Evolutionary conservation across 2,113 vertebrate genomes (phyloP).

Genomic region (Clupea harengus): DNA sequence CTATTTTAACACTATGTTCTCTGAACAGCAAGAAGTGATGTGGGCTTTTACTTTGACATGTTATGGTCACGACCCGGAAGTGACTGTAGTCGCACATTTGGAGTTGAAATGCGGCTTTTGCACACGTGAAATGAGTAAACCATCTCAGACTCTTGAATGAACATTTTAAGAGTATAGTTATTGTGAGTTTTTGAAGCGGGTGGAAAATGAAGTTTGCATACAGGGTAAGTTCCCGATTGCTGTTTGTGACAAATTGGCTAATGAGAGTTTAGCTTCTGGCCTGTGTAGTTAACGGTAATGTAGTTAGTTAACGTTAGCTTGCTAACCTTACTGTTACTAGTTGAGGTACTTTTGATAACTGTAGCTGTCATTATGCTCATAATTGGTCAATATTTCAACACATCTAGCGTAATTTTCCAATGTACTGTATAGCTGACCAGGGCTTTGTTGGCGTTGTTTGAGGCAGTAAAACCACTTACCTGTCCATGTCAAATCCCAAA

Average conservation of each 20-base stretch:
- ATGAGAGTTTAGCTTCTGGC: not conserved
- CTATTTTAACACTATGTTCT: not conserved
- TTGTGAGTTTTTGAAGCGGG: conserved; percentile 17
- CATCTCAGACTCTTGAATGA: not conserved
- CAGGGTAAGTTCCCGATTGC: conserved; percentile 58
- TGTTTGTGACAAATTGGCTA: not conserved
- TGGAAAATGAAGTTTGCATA: conserved; percentile 75
- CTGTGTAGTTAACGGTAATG: too few species aligned
- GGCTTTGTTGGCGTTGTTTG: too few species aligned
- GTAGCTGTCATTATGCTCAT: too few species aligned
- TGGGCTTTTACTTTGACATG: conserved; percentile 1
- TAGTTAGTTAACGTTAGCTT: not conserved
- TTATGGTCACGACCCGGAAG: conserved; percentile 35
- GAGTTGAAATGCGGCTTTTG: not conserved
- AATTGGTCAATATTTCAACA: too few species aligned
- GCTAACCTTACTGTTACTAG: too few species aligned
- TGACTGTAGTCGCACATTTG: not conserved
- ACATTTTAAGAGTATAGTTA: not conserved
- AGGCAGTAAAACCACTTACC: too few species aligned
- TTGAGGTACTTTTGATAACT: too few species aligned
- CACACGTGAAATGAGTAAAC: not conserved
- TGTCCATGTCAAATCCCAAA: too few species aligned
- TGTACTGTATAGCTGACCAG: too few species aligned
- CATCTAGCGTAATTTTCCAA: too few species aligned
- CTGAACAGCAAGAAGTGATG: not conserved